Evolutionary conservation across 2,113 vertebrate species (phyloP).

Genomic region (Harpagus bidentatus): DNA sequence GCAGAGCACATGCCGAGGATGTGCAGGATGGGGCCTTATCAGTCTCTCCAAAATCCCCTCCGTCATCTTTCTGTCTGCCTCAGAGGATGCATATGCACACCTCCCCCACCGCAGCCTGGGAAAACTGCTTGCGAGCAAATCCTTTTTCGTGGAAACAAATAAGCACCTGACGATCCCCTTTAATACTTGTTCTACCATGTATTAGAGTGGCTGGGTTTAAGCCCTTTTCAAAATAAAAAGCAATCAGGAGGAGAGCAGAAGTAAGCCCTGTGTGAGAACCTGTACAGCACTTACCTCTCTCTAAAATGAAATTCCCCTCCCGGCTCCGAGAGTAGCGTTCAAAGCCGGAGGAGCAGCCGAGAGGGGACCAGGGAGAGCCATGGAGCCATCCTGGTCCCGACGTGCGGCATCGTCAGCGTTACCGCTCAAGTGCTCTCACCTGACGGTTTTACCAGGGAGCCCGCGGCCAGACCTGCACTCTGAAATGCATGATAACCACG

Average conservation of each 20-base stretch:
- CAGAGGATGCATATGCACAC: neutral
- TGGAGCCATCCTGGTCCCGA: fast-evolving
- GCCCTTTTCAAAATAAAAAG: neutral
- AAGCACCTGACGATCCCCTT: neutral
- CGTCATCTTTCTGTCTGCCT: neutral
- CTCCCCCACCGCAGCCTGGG: neutral
- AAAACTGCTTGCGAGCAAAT: neutral
- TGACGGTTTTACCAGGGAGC: fast-evolving
- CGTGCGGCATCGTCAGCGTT: fast-evolving
- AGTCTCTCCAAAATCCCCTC: neutral
- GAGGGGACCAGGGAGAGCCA: neutral
- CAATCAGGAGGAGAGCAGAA: neutral
- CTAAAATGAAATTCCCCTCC: neutral
- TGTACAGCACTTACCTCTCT: neutral
- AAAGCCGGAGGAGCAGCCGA: neutral
- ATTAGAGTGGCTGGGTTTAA: neutral
- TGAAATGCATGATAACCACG: fast-evolving
- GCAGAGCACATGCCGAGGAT: neutral
- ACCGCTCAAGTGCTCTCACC: neutral
- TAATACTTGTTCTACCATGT: neutral
- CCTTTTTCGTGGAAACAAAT: neutral
- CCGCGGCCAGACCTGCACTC: fast-evolving
- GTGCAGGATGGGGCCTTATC: neutral
- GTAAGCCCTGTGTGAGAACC: neutral
- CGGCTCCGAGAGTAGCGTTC: fast-evolving